These are phyloP conservation scores for Coregonus suidteri DNA, from an alignment of 2,797 vertebrate genomes.

Conservation along the genomic window DNA sequence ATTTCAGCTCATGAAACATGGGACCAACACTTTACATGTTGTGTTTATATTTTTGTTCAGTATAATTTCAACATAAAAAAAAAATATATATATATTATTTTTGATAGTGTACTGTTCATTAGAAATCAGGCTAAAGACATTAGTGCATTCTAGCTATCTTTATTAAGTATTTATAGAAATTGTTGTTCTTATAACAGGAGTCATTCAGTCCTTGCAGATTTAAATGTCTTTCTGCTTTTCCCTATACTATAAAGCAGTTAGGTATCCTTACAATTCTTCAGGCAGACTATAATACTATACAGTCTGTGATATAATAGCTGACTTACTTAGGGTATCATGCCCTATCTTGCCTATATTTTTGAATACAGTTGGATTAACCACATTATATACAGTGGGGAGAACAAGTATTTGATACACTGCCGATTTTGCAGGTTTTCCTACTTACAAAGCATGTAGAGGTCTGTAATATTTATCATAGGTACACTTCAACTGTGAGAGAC, in stretches of 20 bases:
- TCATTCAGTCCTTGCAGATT: background rate
- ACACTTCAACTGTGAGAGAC: no score
- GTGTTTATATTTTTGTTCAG: no score
- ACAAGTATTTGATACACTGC: no score
- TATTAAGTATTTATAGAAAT: conserved; percentile 32
- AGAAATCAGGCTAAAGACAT: conserved; percentile 26
- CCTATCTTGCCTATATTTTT: background rate
- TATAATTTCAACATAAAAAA: conserved; percentile 27
- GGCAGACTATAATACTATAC: background rate
- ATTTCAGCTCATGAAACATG: no score
- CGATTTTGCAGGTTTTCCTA: no score
- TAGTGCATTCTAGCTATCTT: conserved; percentile 2
- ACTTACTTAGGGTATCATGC: background rate
- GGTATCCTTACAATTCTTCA: background rate
- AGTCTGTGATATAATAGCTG: background rate
- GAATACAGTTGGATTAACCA: background rate
- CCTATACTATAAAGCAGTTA: background rate
- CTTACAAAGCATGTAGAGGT: no score
- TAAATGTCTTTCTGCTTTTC: conserved; percentile 2
- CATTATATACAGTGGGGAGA: background rate
- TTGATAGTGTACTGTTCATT: background rate
- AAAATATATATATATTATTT: background rate
- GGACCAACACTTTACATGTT: no score
- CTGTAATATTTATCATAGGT: no score
- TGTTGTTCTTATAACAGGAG: conserved; percentile 7